Base-by-base conservation (phyloP, 2,888 invertebrate genomes). In the Endotricha flammealis region DNA sequence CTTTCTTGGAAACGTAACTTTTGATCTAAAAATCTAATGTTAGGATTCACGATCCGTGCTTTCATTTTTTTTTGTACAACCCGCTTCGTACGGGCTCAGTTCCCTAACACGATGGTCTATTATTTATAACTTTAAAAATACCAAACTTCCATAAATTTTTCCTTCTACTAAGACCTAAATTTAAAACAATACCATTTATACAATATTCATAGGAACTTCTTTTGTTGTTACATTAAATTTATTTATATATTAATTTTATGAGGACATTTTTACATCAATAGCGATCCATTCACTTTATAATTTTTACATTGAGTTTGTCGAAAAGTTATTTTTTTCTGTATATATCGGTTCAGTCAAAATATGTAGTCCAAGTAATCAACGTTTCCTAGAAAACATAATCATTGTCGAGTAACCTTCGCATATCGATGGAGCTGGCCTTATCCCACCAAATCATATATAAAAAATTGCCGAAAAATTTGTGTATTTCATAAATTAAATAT, bases 121-220 rank as follows among this genome's bases (percentile, higher is more conserved):
- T 78, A 72, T 66, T 76, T 70, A 81, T 82, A 83, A 80, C 80
- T 81, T 85, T 83, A 82, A 83, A 82, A 81, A 80, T 83, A 73
- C 85, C 85, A 79, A 86, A 86, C 83, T 71, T 79, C 72, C 77
- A 81, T 83, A 83, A 83, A 77, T 80, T 85, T 83, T 82, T 77
- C 76, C 79, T 69, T 82, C 81, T 81, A 80, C 81, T 85, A 85
- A 77, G 81, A 82, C 78, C 86, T 85, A 85, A 85, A 83, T 81
- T 85, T 83, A 83, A 85, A 81, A 85, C 77, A 85, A 85, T 83
- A 85, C 81, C 68, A 73, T 85, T 83, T 83, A 85, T 83, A 85
- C 82, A 85, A 82, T 82, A 82, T 82, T 82, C 79, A 85, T 86
- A 86, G 86, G 86, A 85, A 86, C 86, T 86, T 85, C 81, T 81